Percentiles rank a stretch among this genome's conserved stretches.
Conservation (phyloP, 2,888 invertebrate species). For the Mesoligia furuncula region DNA sequence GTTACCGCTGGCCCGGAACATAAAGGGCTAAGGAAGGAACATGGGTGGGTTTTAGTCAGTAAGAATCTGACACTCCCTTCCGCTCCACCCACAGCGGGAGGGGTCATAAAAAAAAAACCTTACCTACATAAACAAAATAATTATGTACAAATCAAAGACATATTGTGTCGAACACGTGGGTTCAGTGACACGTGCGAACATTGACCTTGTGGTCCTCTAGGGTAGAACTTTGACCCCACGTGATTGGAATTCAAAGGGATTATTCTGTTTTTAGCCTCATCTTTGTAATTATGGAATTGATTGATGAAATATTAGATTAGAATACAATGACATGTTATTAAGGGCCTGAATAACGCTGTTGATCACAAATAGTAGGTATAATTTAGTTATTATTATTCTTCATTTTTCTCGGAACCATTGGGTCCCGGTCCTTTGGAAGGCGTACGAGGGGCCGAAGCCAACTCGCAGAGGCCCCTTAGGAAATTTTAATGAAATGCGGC, state of each 20-base stretch:
- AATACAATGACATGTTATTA: not conserved
- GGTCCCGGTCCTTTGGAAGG: too few relatives aligned
- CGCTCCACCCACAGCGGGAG: too few relatives aligned
- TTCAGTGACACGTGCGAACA: constrained; percentile 27
- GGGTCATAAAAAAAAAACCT: too few relatives aligned
- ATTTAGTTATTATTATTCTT: too few relatives aligned
- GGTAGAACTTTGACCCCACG: constrained; percentile 17
- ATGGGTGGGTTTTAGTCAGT: too few relatives aligned
- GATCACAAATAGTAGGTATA: not conserved
- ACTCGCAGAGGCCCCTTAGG: too few relatives aligned
- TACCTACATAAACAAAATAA: not conserved
- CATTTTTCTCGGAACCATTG: too few relatives aligned
- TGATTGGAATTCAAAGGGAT: constrained; percentile 17
- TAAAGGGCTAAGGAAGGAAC: too few relatives aligned
- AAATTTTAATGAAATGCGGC: too few relatives aligned
- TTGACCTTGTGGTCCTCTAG: constrained; percentile 8
- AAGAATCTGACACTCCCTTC: too few relatives aligned
- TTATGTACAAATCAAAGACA: constrained; percentile 13
- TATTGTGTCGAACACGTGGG: not conserved
- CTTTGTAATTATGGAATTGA: not conserved
- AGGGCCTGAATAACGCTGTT: not conserved
- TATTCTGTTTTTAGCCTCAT: constrained; percentile 31
- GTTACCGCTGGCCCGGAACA: too few relatives aligned
- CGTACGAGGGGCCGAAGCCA: too few relatives aligned
- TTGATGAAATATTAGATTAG: constrained; percentile 18